Base-by-base conservation (phyloP, 2,113 vertebrate species). In the Dicerorhinus sumatrensis region DNA sequence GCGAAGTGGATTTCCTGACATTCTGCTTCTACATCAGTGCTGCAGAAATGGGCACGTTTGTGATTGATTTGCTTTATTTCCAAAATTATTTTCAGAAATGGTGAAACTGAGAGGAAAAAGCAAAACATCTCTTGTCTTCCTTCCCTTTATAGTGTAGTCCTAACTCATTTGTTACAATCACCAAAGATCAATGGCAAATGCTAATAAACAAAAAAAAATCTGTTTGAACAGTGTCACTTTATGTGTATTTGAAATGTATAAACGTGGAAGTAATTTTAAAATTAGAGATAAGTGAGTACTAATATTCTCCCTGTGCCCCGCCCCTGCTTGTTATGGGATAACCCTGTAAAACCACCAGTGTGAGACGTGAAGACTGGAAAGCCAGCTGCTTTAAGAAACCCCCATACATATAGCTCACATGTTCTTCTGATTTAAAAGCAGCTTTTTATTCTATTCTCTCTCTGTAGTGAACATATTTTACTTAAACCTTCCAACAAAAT, bases 11-110 rank as follows among this genome's bases (percentile, higher is more conserved):
- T 92, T 86, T 95, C 89, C 85, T 88, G 46, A 70, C 70, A 27
- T 96, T 70, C 62, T 31, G 39, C 56, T 84, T 95, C 67, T 63
- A 27, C 39, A 17, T 80, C 76, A 84, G 14, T 21, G n/a, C 54
- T 84, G 46, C 12, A 11, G 72, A 86, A 36, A 96, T 62, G 58
- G 77, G 23, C 7, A 42, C 29, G 29, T 91, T 93, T 97, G 79
- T 51, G 2, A 93, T 93, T 29, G 46, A 96, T 84, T 94, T 87
- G 83, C 76, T 92, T 72, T 90, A 84, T 88, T 95, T 96, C 92
- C 88, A 80, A 70, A 96, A 48, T 83, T 82, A 80, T 88, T 89
- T 91, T 89, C 79, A 96, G 83, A 92, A 91, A 36, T 69, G 29
- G 58, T 36, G 77, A 96, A 89, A 54, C 76, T 46, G 21, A 54